Percentiles rank a stretch among this genome's conserved stretches.
phyloP scores from a whole-genome alignment of 2,797 vertebrate species.

The Galago senegalensis region DNA sequence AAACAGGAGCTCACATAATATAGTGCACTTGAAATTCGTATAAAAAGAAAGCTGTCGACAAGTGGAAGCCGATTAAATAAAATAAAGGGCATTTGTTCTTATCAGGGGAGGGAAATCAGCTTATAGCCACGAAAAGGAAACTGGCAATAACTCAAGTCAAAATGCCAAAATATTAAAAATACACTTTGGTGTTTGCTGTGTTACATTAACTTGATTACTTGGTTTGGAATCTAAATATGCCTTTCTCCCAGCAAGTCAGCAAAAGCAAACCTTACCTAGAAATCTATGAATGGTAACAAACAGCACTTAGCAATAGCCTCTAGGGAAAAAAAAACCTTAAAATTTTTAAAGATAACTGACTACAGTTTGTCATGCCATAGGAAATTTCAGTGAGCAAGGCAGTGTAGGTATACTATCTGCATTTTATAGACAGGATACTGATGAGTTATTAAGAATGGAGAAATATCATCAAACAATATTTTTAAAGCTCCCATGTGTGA shows the following conservation, averaged over 20 bases:
- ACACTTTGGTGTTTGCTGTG: conserved; percentile 70
- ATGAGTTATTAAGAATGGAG: background rate
- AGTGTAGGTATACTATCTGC: background rate
- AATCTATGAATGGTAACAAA: conserved; percentile 19
- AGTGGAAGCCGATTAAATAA: conserved; percentile 77
- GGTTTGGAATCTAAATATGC: conserved; percentile 68
- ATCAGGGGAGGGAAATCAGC: conserved; percentile 65
- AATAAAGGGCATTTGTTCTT: conserved; percentile 80
- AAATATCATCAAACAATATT: conserved; percentile 40
- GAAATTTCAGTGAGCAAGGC: conserved; percentile 24
- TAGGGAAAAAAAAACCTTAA: background rate
- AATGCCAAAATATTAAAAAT: conserved; percentile 77
- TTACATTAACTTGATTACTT: conserved; percentile 76
- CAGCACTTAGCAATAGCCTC: background rate
- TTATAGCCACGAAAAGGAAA: conserved; percentile 70
- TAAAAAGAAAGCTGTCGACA: conserved; percentile 76
- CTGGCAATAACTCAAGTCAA: conserved; percentile 67
- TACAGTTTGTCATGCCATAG: conserved; percentile 8
- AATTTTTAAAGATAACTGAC: background rate
- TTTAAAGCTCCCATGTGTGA: background rate
- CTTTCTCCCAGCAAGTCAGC: conserved; percentile 43
- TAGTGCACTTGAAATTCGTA: conserved; percentile 64
- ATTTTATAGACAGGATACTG: background rate
- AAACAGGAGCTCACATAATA: conserved; percentile 75
- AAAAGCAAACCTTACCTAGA: conserved; percentile 66